Conservation (phyloP, 1,140 invertebrate genomes). For the Coelopa frigida region DNA sequence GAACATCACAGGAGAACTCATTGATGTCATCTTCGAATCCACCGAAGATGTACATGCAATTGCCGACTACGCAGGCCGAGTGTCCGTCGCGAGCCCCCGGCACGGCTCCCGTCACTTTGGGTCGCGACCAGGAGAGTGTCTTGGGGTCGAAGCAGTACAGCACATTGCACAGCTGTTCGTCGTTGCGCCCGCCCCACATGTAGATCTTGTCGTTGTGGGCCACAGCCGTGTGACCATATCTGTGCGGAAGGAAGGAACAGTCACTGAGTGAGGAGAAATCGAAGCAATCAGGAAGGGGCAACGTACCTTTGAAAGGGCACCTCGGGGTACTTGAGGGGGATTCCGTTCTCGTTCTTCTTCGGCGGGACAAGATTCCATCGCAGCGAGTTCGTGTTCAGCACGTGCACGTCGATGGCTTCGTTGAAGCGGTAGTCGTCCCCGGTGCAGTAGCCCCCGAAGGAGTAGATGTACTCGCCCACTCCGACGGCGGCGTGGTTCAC, state of each 20-base stretch:
- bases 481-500: conserved; percentile 87
- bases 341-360: conserved; percentile 25
- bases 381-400: conserved; percentile 69
- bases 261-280: background rate
- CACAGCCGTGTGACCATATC: conserved; percentile 84
- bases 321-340: conserved; percentile 43
- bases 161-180: conserved; percentile 67
- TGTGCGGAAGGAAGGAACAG: conserved; percentile 12
- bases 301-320: conserved; percentile 50
- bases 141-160: conserved; percentile 75
- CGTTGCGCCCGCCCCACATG: conserved; percentile 87
- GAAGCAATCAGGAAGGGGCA: no score
- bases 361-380: conserved; percentile 48
- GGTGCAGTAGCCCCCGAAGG: conserved; percentile 85
- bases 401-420: conserved; percentile 77
- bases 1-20: conserved; percentile 72
- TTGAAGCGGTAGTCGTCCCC: conserved; percentile 63
- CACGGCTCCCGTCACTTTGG: conserved; percentile 56
- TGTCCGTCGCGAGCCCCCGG: conserved; percentile 84
- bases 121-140: conserved; percentile 58
- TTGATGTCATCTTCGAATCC: conserved; percentile 75
- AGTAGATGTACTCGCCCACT: conserved; percentile 73
- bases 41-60: conserved; percentile 86
- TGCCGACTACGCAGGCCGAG: conserved; percentile 70
- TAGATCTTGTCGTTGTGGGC: conserved; percentile 65